Percentiles rank a stretch among this genome's conserved stretches.
Evolutionary conservation across 2,113 vertebrate species (phyloP).

Genomic region (Tringa solitaria): DNA sequence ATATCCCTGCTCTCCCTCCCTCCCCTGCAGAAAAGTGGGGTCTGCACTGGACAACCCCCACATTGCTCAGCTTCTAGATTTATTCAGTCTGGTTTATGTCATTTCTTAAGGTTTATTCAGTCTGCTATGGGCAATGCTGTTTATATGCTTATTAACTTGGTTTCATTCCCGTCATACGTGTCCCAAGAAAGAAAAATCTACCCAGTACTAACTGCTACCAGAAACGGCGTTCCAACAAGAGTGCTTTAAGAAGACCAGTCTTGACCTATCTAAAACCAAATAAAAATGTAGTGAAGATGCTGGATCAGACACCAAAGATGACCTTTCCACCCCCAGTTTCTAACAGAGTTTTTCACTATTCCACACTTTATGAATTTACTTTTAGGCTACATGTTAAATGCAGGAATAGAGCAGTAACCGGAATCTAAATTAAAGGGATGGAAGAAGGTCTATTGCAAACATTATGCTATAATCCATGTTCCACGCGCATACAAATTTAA

Average conservation of each 20-base stretch:
- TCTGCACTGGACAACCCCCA: not conserved
- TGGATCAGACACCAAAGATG: not conserved
- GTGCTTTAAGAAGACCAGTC: not conserved
- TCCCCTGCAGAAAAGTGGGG: not conserved
- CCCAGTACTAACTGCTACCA: not conserved
- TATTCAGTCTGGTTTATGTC: not conserved
- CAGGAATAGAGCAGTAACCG: not conserved
- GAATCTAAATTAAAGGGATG: not conserved
- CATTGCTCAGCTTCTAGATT: not conserved
- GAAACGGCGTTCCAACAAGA: not conserved
- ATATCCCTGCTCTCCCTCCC: accelerated
- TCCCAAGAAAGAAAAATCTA: not conserved
- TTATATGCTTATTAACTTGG: not conserved
- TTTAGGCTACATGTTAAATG: not conserved
- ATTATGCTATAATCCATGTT: not conserved
- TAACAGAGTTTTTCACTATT: not conserved
- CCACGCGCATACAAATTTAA: not conserved
- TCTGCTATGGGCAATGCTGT: not conserved
- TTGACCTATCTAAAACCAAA: not conserved
- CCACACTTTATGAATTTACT: not conserved
- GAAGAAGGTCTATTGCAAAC: not conserved
- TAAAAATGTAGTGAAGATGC: not conserved
- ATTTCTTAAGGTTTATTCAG: not conserved
- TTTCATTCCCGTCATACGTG: not conserved
- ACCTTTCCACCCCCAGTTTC: not conserved